These are phyloP conservation scores for Xenotilapia caudafasciata DNA, from an alignment of 2,113 vertebrate species.

Conservation along the genomic window DNA sequence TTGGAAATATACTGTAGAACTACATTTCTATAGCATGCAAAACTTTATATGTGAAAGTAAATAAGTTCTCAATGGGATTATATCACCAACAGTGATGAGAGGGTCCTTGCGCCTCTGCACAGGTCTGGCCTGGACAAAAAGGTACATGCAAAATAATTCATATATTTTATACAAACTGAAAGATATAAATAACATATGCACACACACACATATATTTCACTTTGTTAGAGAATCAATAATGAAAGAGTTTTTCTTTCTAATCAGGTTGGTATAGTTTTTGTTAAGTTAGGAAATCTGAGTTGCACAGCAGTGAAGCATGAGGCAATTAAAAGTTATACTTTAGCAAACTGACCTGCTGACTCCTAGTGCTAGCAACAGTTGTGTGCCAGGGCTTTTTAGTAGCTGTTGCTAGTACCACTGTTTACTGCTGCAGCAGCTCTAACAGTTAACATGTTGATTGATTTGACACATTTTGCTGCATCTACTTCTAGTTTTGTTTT, in stretches of 20 bases:
- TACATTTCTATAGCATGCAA: not conserved
- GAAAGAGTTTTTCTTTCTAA: not conserved
- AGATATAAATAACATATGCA: not conserved
- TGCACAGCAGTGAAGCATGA: not conserved
- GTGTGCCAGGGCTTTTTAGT: not conserved
- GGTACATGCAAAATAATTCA: not conserved
- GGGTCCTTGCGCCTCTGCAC: not conserved
- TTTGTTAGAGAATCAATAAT: not conserved
- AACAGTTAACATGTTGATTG: rapidly evolving
- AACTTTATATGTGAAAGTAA: not conserved
- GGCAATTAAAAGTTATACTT: not conserved
- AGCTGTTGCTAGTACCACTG: not conserved
- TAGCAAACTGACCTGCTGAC: not conserved
- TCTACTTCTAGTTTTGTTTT: not conserved
- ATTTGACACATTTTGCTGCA: not conserved
- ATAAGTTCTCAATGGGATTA: not conserved
- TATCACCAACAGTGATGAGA: not conserved
- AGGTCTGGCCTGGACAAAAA: not conserved
- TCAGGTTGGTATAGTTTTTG: not conserved
- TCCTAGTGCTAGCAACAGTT: not conserved
- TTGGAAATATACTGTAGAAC: not conserved
- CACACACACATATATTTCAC: not conserved
- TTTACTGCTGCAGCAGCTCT: not conserved
- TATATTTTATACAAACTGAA: not conserved
- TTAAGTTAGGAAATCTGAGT: not conserved